Evolutionary conservation across 1,140 invertebrate genomes (phyloP), one percentile per base, ranked within the genome.

Genomic region (Dendroctonus valens): DNA sequence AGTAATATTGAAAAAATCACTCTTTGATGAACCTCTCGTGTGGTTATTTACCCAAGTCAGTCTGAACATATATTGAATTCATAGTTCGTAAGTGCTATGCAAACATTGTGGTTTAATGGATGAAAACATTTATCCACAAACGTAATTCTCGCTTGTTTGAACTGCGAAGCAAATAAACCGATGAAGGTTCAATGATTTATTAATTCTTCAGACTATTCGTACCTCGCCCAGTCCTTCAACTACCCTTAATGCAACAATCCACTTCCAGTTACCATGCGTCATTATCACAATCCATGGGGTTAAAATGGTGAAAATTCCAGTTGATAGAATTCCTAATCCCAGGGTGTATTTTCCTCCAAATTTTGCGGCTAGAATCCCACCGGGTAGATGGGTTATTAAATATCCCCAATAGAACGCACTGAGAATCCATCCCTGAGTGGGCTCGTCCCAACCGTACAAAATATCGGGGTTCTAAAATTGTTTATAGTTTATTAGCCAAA

Each of bases 311-410:
- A 94, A 87, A 7, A 94, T 60, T 0, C 90, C 87, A 0, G 89
- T 89, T 4, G 86, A 84, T 0, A 91, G 76, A 8, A 92, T 87
- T 5, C 91, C 91, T 40, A 87, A 75, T 0, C 87, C 87, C 6
- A 95, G 81, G 1, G 90, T 86, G 71, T 88, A 84, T 73, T 92
- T 92, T 2, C 89, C 89, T 0, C 89, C 89, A 67, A 89, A 92
- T 57, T 82, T 82, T 69, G 91, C 89, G 0, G 91, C 86, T 50
- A 93, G 72, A 57, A 89, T 82, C 0, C 89, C 91, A 1, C 90
- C 91, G 2, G 89, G 89, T 3, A 91, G 63, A 69, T 91, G 89
- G 2, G 87, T 88, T 0, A 90, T 72, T 5, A 91, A 83, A 71
- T 91, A 91, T 5, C 90, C 90, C 77, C 85, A 89, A 75, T 88